These are phyloP conservation scores for Cepaea hortensis DNA, from an alignment of 2,888 invertebrate genomes.

Conservation along the genomic window DNA sequence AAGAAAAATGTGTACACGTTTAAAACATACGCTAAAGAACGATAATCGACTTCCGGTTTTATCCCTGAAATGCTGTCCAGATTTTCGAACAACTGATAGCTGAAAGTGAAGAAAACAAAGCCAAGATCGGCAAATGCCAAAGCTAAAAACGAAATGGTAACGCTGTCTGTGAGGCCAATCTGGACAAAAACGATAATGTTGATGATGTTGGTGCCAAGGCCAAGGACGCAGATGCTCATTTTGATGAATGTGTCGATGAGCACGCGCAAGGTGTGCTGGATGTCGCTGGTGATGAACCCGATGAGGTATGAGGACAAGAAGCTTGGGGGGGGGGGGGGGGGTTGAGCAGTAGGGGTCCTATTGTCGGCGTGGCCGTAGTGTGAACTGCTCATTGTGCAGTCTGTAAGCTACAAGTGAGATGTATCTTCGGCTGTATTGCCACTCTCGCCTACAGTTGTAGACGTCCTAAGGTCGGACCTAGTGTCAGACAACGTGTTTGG, in stretches of 20 bases:
- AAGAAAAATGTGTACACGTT: background rate
- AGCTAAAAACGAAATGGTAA: constrained; percentile 6
- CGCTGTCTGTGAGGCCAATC: constrained; percentile 3
- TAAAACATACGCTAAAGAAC: background rate
- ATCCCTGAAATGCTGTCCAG: background rate
- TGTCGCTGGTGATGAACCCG: background rate
- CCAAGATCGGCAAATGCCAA: background rate
- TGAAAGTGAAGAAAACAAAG: constrained; percentile 13
- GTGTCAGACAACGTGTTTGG: too few species aligned
- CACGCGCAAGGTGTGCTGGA: background rate
- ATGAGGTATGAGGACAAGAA: background rate
- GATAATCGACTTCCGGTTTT: background rate
- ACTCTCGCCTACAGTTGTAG: too few species aligned
- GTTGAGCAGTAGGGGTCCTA: too few species aligned
- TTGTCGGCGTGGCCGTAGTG: too few species aligned
- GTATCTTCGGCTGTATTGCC: too few species aligned
- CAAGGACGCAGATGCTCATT: constrained; percentile 18
- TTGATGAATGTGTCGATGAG: background rate
- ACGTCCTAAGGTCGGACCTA: too few species aligned
- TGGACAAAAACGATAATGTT: constrained; percentile 10
- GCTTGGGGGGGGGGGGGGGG: too few species aligned
- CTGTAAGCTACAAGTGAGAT: too few species aligned
- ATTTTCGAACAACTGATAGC: background rate
- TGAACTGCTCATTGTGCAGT: too few species aligned
- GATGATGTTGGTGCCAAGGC: background rate